Conservation (phyloP, 2,888 invertebrate genomes). For the Noctua fimbriata region DNA sequence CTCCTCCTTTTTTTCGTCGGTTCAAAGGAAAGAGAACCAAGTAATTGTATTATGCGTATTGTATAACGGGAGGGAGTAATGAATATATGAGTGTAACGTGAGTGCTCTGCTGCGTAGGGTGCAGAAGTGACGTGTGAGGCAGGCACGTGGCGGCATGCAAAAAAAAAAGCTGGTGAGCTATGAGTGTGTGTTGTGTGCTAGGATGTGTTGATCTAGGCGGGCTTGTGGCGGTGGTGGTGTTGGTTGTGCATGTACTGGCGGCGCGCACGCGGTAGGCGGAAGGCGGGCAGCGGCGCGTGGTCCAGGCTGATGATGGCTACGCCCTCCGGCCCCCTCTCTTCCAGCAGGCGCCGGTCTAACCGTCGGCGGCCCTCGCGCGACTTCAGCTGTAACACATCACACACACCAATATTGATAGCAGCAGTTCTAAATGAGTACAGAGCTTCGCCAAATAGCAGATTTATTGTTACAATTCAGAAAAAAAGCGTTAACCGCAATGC, state of each 20-base stretch:
- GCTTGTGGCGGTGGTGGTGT: not conserved
- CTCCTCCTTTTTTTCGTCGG: too few species aligned
- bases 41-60: too few species aligned
- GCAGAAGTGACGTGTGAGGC: too few species aligned
- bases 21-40: too few species aligned
- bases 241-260: conserved; percentile 77
- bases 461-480: not conserved
- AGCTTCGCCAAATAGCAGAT: too few species aligned
- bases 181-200: not conserved
- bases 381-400: conserved; percentile 25
- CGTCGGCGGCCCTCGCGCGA: conserved; percentile 33
- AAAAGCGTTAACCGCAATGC: not conserved
- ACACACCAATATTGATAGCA: conserved; percentile 1
- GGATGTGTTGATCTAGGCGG: not conserved
- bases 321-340: conserved; percentile 72
- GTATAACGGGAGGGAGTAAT: too few species aligned
- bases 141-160: not conserved
- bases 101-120: too few species aligned
- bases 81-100: too few species aligned
- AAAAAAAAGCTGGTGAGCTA: not conserved
- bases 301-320: conserved; percentile 76
- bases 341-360: conserved; percentile 68
- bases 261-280: conserved; percentile 75
- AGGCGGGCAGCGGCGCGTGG: conserved; percentile 75
- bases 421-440: not conserved